Evolutionary conservation across 2,888 invertebrate genomes (phyloP), one percentile per base, ranked within the genome.

Genomic region (Pheosia gnoma): DNA sequence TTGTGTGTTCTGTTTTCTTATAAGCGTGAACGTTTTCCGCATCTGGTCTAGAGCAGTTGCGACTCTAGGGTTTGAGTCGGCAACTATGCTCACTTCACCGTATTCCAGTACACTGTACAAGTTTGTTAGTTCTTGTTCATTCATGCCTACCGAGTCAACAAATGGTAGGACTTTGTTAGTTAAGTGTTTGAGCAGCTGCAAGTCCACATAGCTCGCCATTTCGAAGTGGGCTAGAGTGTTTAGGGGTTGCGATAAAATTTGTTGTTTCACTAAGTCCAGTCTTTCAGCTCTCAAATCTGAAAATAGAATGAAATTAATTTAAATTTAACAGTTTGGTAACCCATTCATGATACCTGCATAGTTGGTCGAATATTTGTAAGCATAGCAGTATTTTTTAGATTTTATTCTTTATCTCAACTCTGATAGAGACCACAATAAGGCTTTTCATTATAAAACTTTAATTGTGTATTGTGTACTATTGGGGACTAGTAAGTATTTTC

Each of bases 91-190:
- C 7, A 97, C 95, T 75, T 96, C 95, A 3, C 96, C 96, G 77
- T 95, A 93, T 65, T 95, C 94, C 59, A 97, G 86, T 4, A 97
- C 94, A 82, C 96, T 96, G 64, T 95, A 94, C 8, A 98, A 86
- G 88, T 97, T 98, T 0, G 96, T 95, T 60, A 97, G 89, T 87
- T 98, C 98, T 87, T 98, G 97, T 81, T 98, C 98, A 80, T 98
- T 98, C 97, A 97, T 97, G 4, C 98, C 98, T 4, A 97, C 91
- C 0, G 97, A 97, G 82, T 98, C 97, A 0, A 96, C 95, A 79
- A 95, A 96, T 0, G 97, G 96, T 66, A 97, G 90, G 0, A 98
- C 94, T 72, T 95, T 93, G 5, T 95, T 93, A 0, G 95, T 94
- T 0, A 98, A 86, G 57, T 96, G 95, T 60, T 94, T 89, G 9